Percentiles rank a stretch among this genome's conserved stretches.
These are phyloP conservation scores for Drepana falcataria DNA, from an alignment of 2,888 invertebrate genomes.

Conservation along the genomic window DNA sequence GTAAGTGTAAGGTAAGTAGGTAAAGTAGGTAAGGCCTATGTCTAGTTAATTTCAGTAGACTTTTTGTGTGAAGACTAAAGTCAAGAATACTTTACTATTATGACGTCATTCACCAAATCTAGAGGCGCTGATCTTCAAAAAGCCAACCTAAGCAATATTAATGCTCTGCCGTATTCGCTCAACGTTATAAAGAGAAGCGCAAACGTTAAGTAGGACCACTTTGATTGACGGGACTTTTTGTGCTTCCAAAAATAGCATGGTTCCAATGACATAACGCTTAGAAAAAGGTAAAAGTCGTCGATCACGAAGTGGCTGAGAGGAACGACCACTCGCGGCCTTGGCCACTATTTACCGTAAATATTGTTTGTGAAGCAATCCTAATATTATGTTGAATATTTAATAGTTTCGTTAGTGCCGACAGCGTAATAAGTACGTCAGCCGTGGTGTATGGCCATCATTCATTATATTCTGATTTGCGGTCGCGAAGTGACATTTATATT, in stretches of 20 bases:
- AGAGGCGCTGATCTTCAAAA: neutral
- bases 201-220: neutral
- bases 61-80: too few relatives aligned
- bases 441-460: too few relatives aligned
- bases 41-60: too few relatives aligned
- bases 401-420: too few relatives aligned
- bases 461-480: too few relatives aligned
- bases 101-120: neutral
- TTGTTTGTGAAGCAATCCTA: neutral
- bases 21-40: too few relatives aligned
- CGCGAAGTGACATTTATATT: too few relatives aligned
- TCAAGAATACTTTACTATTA: too few relatives aligned
- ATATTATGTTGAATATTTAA: neutral
- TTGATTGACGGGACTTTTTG: conserved; percentile 6
- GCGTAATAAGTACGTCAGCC: neutral
- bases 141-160: neutral
- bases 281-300: conserved; percentile 31
- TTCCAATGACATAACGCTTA: conserved; percentile 22
- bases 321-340: conserved; percentile 50
- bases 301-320: conserved; percentile 29
- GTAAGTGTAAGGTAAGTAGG: too few relatives aligned
- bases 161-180: neutral
- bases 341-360: conserved; percentile 18
- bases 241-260: neutral
- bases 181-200: neutral